phyloP scores from a whole-genome alignment of 2,888 invertebrate species.

The Lepas anatifera region DNA sequence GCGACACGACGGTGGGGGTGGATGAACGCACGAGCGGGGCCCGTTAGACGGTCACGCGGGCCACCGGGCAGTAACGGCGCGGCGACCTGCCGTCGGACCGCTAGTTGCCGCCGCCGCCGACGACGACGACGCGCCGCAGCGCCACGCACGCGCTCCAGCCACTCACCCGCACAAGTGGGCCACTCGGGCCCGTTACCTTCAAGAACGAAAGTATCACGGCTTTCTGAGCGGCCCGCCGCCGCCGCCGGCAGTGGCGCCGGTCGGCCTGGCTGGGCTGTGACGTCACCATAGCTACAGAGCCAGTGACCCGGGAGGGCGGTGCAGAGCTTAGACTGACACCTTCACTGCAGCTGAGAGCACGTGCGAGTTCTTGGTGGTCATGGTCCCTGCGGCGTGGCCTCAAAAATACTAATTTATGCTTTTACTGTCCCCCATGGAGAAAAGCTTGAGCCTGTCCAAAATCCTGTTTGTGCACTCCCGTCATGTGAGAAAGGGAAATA shows the following conservation, averaged over 20 bases:
- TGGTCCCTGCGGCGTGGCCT: no score
- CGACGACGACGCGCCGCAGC: neutral
- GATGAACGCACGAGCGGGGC: neutral
- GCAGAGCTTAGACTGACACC: no score
- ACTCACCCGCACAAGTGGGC: slow-evolving; percentile 4
- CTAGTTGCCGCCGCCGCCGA: neutral
- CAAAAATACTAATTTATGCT: no score
- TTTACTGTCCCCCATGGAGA: no score
- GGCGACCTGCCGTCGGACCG: neutral
- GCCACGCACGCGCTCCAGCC: neutral
- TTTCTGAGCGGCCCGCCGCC: slow-evolving; percentile 4
- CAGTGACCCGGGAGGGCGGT: neutral
- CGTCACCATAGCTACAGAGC: neutral
- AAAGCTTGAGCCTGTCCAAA: no score
- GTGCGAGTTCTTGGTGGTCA: no score
- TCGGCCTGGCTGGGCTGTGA: neutral
- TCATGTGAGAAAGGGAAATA: no score
- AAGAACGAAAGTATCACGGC: slow-evolving; percentile 10
- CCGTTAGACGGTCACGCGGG: neutral
- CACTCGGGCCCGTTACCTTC: slow-evolving; percentile 7
- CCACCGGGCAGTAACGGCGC: neutral
- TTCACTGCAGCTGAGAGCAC: no score
- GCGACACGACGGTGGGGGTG: neutral
- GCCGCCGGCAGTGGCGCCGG: neutral
- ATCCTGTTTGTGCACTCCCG: no score